Conservation (phyloP, 2,888 invertebrate species). For the Ptychoptera albimana region DNA sequence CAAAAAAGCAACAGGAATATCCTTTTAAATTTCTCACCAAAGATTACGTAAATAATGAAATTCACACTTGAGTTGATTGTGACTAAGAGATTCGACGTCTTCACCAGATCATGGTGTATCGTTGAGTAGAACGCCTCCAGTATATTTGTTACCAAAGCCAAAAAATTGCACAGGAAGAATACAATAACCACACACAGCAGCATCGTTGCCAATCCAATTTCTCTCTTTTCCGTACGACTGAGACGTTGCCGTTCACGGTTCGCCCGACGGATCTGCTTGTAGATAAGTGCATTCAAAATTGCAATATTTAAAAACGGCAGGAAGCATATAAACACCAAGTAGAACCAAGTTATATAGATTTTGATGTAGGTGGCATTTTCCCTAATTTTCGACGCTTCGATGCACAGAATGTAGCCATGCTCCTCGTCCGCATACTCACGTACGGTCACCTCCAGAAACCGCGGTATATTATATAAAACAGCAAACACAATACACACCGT, state of each 20-base stretch:
- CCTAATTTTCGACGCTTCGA: slow-evolving; percentile 50
- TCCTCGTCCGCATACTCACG: slow-evolving; percentile 28
- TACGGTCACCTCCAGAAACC: slow-evolving; percentile 53
- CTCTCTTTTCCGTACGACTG: slow-evolving; percentile 77
- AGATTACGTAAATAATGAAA: slow-evolving; percentile 94
- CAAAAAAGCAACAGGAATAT: slow-evolving; percentile 70
- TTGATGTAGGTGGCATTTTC: slow-evolving; percentile 58
- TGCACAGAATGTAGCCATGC: slow-evolving; percentile 50
- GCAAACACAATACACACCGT: slow-evolving; percentile 66
- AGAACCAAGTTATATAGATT: slow-evolving; percentile 88
- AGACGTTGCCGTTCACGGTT: slow-evolving; percentile 79
- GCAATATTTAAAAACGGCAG: slow-evolving; percentile 81
- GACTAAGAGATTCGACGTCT: slow-evolving; percentile 79
- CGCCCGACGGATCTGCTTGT: slow-evolving; percentile 75
- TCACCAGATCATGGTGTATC: slow-evolving; percentile 53
- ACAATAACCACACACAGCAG: slow-evolving; percentile 85
- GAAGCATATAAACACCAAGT: slow-evolving; percentile 85
- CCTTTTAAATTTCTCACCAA: slow-evolving; percentile 90
- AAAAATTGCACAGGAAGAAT: slow-evolving; percentile 82
- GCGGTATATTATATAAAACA: slow-evolving; percentile 70
- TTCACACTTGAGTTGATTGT: slow-evolving; percentile 96
- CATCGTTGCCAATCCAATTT: slow-evolving; percentile 91
- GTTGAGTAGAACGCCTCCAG: slow-evolving; percentile 61
- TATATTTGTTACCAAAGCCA: slow-evolving; percentile 73
- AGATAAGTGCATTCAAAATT: slow-evolving; percentile 80